Evolutionary conservation across 2,113 vertebrate genomes (phyloP), one percentile per base, ranked within the genome.

Genomic region (Taxidea taxus): DNA sequence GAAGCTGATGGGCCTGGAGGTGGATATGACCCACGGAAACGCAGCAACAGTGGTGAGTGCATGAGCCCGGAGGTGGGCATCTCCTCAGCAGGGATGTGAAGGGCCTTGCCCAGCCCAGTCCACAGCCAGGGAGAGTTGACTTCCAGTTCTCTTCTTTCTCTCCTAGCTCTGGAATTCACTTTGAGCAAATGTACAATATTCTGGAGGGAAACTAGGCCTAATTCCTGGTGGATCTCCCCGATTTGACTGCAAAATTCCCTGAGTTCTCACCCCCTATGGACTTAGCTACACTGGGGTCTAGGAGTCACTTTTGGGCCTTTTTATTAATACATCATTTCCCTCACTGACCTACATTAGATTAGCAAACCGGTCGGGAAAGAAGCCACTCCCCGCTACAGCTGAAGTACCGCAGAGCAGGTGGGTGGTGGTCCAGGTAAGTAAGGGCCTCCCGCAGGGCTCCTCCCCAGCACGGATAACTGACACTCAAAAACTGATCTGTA

Each of bases 11-110:
- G 98, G 56, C 99, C 99, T 92, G 98, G 98, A 98, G 99, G 99
- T 20, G 98, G 98, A 29, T 98, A 98, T 51, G 99, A 99, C 97
- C 94, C 98, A 44, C 99, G 99, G 97, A 99, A 99, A 93, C 99
- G 99, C 97, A 99, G 99, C 93, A 99, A 99, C 98, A 99, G 99
- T 0, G 99, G 99, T 99, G 97, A 99, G 99, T 98, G 58, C 1
- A 13, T 16, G n/a, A 14, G 29, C 5, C 12, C 2, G 56, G 13
- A 7, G 21, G 1, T 3, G 1, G 56, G 47, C 54, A 27, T 3
- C 0, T 1, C 51, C 74, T 27, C 60, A 3, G 39, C 1, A 25
- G 31, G 14, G 4, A 66, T 1, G 5, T 3, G 25, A 62, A 51
- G 44, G 66, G 14, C 34, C 1, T 10, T 44, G 13, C 9, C 29